Base-by-base conservation (phyloP, 2,113 vertebrate genomes). In the Sylvia atricapilla region DNA sequence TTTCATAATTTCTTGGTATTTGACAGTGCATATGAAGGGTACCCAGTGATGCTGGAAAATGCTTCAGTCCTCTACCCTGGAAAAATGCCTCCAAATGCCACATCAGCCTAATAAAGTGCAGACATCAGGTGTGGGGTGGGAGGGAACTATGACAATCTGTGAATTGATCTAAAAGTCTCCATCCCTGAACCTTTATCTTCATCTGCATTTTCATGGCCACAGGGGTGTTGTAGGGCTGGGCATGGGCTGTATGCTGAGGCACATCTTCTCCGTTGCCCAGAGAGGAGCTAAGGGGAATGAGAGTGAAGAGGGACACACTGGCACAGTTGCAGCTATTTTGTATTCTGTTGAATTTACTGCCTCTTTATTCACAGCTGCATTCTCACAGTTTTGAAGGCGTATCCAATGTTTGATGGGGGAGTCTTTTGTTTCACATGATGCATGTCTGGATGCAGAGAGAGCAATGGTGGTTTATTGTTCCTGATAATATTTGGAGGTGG, bases 351-450 rank as follows among this genome's bases (percentile, higher is more conserved):
- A 49, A 63, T 41, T 56, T 58, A 27, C 39, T 49, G 31, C 41
- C 33, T 63, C 4, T 41, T 74, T 76, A 31, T 74, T 73, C 23
- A 7, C 8, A 17, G 24, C 2, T 66, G 11, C 13, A 0, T 85
- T 67, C 49, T 79, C 35, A 47, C 16, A 21, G 41, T 55, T 84
- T 21, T 18, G 8, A 13, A 52, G 60, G 15, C 3, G 3, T 68
- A 31, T n/a, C 59, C 53, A 33, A 2, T 0, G 0, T 72, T 31
- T 63, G n/a, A 28, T 30, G 11, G 15, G 6, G 3, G 19, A 3
- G 12, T 82, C 21, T 70, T 77, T 22, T 35, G 28, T 95, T 75
- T 47, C 17, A 4, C 3, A 1, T 31, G 31, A 15, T 63, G 2
- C 43, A n/a, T 31, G 22, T 35, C 55, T 70, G 35, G 27, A 5